Conservation (phyloP, 2,797 vertebrate species). For the Todus mexicanus region DNA sequence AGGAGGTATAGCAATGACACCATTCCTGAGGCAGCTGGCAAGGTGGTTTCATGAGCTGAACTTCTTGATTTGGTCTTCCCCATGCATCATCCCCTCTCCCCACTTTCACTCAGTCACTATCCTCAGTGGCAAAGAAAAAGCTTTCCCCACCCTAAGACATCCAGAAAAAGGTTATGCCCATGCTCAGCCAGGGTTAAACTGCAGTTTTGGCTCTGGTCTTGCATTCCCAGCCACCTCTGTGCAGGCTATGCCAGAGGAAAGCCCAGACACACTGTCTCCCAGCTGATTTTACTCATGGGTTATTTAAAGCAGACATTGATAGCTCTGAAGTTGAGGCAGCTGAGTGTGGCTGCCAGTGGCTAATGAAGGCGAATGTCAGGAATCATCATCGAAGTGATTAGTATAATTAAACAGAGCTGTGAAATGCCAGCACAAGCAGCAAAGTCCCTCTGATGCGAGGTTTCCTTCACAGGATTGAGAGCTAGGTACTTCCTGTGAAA, state of each 20-base stretch:
- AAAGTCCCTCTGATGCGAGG: neutral
- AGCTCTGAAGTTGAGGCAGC: slow-evolving; percentile 12
- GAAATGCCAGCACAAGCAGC: neutral
- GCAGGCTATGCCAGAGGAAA: neutral
- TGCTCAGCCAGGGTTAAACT: neutral
- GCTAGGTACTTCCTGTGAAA: neutral
- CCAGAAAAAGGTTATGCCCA: neutral
- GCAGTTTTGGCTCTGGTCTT: neutral
- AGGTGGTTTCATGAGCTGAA: neutral
- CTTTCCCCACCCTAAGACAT: neutral
- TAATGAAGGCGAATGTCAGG: slow-evolving; percentile 55
- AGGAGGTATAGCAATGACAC: neutral
- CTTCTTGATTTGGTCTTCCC: neutral
- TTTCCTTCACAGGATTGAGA: neutral
- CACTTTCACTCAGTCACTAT: neutral
- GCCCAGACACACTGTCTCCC: slow-evolving; percentile 44
- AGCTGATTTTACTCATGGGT: slow-evolving; percentile 35
- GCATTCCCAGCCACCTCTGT: slow-evolving; percentile 11
- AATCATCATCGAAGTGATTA: slow-evolving; percentile 6
- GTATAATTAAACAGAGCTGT: neutral
- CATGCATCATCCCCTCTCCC: neutral
- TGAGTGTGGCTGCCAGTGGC: neutral
- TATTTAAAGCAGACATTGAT: slow-evolving; percentile 56
- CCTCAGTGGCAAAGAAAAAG: neutral
- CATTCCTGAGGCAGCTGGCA: neutral